These are phyloP conservation scores for Siphamia tubifer DNA, from an alignment of 2,113 vertebrate species.

Conservation along the genomic window DNA sequence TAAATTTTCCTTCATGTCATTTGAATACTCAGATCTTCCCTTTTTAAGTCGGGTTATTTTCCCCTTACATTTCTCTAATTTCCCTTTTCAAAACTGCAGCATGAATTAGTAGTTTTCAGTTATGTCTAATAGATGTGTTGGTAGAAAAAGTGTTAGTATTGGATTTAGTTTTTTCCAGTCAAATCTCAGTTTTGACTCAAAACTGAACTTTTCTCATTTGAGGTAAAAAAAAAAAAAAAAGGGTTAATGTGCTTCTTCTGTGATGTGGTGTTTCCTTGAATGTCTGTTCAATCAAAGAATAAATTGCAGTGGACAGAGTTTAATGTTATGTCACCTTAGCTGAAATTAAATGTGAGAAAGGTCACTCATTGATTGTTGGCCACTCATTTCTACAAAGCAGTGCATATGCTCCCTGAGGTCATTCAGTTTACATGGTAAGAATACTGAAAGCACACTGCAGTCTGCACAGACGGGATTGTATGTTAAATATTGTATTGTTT, in stretches of 20 bases:
- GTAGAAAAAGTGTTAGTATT: neutral
- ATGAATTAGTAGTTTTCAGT: neutral
- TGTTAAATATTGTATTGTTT: neutral
- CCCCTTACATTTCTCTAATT: neutral
- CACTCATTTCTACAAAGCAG: too few relatives aligned
- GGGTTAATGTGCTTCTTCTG: neutral
- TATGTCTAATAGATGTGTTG: neutral
- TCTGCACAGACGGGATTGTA: neutral
- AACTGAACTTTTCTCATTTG: slow-evolving; percentile 2
- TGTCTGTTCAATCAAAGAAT: neutral
- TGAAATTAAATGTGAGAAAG: neutral
- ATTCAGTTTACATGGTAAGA: too few relatives aligned
- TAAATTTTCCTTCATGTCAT: too few relatives aligned
- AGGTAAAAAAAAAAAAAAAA: neutral
- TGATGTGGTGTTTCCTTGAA: neutral
- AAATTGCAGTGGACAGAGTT: neutral
- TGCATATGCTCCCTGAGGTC: too few relatives aligned
- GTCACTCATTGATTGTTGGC: too few relatives aligned
- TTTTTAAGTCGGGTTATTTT: neutral
- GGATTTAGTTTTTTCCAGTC: slow-evolving; percentile 29
- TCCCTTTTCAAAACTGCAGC: neutral
- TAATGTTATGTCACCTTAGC: neutral
- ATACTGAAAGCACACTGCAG: neutral
- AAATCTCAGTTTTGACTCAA: slow-evolving; percentile 5
- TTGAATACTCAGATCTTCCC: neutral